A percentile compares a stretch with the other conserved stretches of the same genome.
Evolutionary conservation across 2,888 invertebrate genomes (phyloP).

Genomic region (Drosophila picticornis): DNA sequence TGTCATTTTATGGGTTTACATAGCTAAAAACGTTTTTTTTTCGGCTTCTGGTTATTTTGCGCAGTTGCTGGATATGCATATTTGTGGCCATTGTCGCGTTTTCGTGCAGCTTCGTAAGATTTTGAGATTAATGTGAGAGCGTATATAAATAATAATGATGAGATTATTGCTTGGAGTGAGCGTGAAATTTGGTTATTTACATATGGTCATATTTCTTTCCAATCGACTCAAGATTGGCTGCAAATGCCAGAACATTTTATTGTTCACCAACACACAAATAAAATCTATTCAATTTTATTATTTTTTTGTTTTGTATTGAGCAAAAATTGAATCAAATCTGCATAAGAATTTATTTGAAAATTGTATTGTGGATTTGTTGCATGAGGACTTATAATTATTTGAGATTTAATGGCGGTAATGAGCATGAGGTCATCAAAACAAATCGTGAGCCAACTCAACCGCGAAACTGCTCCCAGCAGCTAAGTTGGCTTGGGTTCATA

Average conservation of each 20-base stretch:
- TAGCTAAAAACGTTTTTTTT: neutral
- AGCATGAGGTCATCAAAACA: slow-evolving; percentile 37
- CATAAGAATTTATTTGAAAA: neutral
- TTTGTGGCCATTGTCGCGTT: slow-evolving; percentile 35
- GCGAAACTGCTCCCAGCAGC: slow-evolving; percentile 11
- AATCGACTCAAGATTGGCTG: neutral
- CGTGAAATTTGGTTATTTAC: slow-evolving; percentile 17
- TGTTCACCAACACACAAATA: neutral
- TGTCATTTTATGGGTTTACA: slow-evolving; percentile 46
- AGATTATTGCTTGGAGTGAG: slow-evolving; percentile 13
- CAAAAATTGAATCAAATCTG: neutral
- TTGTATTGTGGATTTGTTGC: neutral
- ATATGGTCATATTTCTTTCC: slow-evolving; percentile 1
- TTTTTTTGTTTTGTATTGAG: neutral
- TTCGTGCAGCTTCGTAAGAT: slow-evolving; percentile 52
- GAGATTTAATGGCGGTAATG: neutral
- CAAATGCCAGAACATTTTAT: neutral
- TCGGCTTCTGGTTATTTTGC: slow-evolving; percentile 23
- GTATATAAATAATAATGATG: slow-evolving; percentile 54
- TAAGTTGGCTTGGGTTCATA: slow-evolving; percentile 5
- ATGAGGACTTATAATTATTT: neutral
- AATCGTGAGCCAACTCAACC: slow-evolving; percentile 27
- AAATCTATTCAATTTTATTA: neutral
- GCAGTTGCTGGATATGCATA: slow-evolving; percentile 31
- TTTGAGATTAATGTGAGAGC: slow-evolving; percentile 35